Base-by-base conservation (phyloP, 2,113 vertebrate species). In the Corvus moneduloides region DNA sequence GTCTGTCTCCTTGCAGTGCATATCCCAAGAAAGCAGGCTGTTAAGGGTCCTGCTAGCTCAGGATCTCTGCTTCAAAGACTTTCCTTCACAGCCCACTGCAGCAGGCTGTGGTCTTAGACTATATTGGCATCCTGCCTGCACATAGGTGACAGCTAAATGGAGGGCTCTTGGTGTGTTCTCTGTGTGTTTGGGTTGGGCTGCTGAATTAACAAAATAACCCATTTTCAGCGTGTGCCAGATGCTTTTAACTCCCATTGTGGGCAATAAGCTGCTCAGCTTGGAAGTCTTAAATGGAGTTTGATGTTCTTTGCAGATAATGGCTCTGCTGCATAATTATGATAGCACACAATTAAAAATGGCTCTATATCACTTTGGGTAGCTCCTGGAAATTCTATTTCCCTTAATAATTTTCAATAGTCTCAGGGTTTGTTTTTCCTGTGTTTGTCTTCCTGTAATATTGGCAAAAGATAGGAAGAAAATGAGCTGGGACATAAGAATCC, bases 371-470 rank as follows among this genome's bases (percentile, higher is more conserved):
- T 91, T 94, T 75, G 69, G 69, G 74, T 84, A 89, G 62, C 69
- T 92, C 64, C 69, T 74, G 79, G 52, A 80, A 92, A 84, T 44
- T 80, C 80, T 81, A n/a, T 80, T 88, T 88, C 83, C 83, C 32
- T 66, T 91, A 66, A 62, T 87, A 81, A 93, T 94, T 75, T 79
- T 87, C 73, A 80, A 54, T 73, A 87, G 90, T 79, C 63, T 90
- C 35, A 43, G 67, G 33, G 55, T 87, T 96, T 93, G 81, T 93
- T 96, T 96, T 93, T 93, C 78, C 71, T 87, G 48, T 77, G 80
- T 89, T 89, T 89, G 48, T 84, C 61, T 89, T 92, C 56, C 56
- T 89, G 54, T 35, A n/a, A 62, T 89, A 75, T 20, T 94, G 91
- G 81, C 84, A 82, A 87, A 89, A 94, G 69, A 75, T 56, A 76